Evolutionary conservation across 2,888 invertebrate genomes (phyloP), one percentile per base, ranked within the genome.

Genomic region (Rhagonycha fulva): DNA sequence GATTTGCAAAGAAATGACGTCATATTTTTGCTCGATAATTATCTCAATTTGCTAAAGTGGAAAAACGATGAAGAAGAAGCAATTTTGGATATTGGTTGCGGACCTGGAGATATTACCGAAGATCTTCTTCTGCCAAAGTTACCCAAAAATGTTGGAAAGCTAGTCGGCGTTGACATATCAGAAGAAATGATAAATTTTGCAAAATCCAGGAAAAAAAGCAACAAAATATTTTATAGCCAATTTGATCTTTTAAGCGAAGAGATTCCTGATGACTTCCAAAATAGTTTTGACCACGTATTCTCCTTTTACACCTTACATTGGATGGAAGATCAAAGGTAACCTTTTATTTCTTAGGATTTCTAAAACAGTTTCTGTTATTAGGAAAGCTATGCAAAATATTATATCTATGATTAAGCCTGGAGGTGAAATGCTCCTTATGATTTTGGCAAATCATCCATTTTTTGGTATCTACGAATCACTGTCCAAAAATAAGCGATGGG

Each of bases 231-330:
- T n/a, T n/a, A n/a, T n/a, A n/a, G n/a, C n/a, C n/a, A n/a, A n/a
- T n/a, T n/a, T n/a, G n/a, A n/a, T n/a, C n/a, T n/a, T n/a, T n/a
- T n/a, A n/a, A n/a, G n/a, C n/a, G n/a, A n/a, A n/a, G n/a, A n/a
- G n/a, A n/a, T n/a, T n/a, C n/a, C n/a, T n/a, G n/a, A n/a, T n/a
- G 87, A 90, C 23, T 82, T 91, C 67, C 82, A 87, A 14, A 89
- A 87, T 70, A 84, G 87, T 28, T 95, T 93, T 82, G 90, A 93
- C 83, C 93, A 94, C 83, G 90, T 91, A 0, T 91, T 94, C 71
- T 95, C 95, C 0, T 95, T 95, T 84, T 95, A 94, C 85, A 92
- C 94, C 78, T 88, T 96, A 4, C 95, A 95, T 83, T 95, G 95
- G 95, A 91, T 95, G 30, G 91, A 91, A 80, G 90, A 94, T 83